phyloP scores from a whole-genome alignment of 2,113 vertebrate species.

The Ophthalmotilapia sp. region DNA sequence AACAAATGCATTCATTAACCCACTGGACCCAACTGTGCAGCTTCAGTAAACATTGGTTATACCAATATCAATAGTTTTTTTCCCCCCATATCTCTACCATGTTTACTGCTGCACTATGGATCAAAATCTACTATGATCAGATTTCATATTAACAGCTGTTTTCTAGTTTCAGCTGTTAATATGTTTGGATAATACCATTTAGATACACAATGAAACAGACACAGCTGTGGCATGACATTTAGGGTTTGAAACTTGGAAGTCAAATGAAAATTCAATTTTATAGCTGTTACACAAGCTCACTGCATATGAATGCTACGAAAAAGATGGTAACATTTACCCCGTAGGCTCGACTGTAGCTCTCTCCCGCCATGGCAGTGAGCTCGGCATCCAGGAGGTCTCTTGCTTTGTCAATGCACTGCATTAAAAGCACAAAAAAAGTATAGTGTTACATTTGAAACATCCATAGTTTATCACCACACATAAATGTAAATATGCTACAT shows the following conservation, averaged over 20 bases:
- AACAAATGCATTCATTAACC: background rate
- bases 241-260: background rate
- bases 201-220: background rate
- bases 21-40: background rate
- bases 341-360: conserved; percentile 97
- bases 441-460: background rate
- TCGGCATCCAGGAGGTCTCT: conserved; percentile 95
- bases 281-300: background rate
- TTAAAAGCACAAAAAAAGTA: background rate
- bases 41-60: background rate
- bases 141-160: background rate
- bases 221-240: background rate
- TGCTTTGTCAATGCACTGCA: conserved; percentile 97
- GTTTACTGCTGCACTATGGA: background rate
- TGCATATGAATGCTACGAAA: background rate
- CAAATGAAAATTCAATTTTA: background rate
- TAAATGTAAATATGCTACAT: background rate
- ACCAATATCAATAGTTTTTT: background rate
- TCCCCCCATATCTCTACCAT: background rate
- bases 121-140: background rate
- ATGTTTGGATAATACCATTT: background rate
- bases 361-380: conserved; percentile 96
- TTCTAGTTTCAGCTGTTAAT: background rate
- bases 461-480: background rate
- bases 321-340: conserved; percentile 75